Evolutionary conservation across 2,797 vertebrate species (phyloP).

Genomic region (Eulemur coronatus): DNA sequence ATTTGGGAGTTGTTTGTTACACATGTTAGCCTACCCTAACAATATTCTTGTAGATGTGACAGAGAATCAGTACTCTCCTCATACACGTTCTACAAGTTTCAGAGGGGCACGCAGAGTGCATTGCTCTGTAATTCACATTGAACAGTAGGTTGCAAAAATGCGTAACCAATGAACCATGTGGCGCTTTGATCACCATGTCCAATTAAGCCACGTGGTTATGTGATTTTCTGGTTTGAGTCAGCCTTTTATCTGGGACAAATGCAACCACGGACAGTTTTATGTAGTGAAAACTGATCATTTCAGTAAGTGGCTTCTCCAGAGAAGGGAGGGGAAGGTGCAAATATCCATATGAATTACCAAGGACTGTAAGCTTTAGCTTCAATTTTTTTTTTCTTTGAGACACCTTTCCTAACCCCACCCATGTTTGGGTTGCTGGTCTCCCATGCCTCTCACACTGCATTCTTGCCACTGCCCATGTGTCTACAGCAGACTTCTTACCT

Average conservation of each 20-base stretch:
- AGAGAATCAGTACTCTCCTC: conserved; percentile 17
- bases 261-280: conserved; percentile 48
- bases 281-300: conserved; percentile 60
- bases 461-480: background rate
- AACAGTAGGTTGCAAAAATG: conserved; percentile 65
- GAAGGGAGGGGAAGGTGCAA: background rate
- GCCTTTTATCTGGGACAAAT: conserved; percentile 67
- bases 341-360: conserved; percentile 35
- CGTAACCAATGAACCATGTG: conserved; percentile 64
- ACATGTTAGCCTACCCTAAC: conserved; percentile 43
- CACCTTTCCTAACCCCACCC: background rate
- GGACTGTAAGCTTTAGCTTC: conserved; percentile 10
- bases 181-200: conserved; percentile 68
- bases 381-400: background rate
- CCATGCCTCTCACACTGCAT: background rate
- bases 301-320: conserved; percentile 44
- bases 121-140: conserved; percentile 17
- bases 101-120: background rate
- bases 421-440: background rate
- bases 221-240: conserved; percentile 68
- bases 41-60: conserved; percentile 44
- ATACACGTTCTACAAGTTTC: conserved; percentile 32
- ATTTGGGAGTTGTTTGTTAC: conserved; percentile 39
- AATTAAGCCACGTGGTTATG: conserved; percentile 68
- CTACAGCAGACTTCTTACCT: background rate